Evolutionary conservation across 2,113 vertebrate species (phyloP), one percentile per base, ranked within the genome.

Genomic region (Psittacula cyanocephala): DNA sequence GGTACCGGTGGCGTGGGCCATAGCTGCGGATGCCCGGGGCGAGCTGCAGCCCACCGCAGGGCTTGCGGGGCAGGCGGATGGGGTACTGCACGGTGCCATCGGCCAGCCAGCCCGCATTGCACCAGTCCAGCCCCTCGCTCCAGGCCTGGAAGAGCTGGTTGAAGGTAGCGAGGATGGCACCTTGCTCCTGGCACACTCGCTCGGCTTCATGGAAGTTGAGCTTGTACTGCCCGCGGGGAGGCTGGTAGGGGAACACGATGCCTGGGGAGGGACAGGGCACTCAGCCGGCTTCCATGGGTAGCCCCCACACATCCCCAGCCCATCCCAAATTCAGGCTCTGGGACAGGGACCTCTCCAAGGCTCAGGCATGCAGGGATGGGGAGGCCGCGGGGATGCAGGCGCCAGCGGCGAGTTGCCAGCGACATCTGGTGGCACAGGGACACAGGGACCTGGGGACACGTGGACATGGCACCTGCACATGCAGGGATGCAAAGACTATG

Each of bases 211-310:
- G 97, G 97, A 99, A 99, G 95, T 98, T 99, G 82, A 98, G 98
- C 44, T 84, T 96, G 97, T 99, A 99, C 84, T 99, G 99, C 17
- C 99, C 99, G 4, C 76, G 95, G 8, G 87, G 91, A 55, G 99
- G 98, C 97, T 98, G 98, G 96, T 99, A 99, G 39, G 99, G 99
- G 64, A 99, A 99, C 64, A 99, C 99, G 88, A 99, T 98, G 22
- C 99, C 99, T 99, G 91, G 78, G 79, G 77, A 76, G 65, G 93
- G 85, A 84, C 0, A 75, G 10, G 46, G 72, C 4, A 11, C 50
- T 72, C 86, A 93, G 93, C 29, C 6, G 2, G 79, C 57, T 67
- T 70, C 81, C 2, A 3, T 2, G n/a, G 37, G 80, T 14, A 75
- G 16, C 55, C 23, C 65, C 20, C 43, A 17, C 14, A 0, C 44